Evolutionary conservation across 2,888 invertebrate genomes (phyloP), one percentile per base, ranked within the genome.

Genomic region (Allolobophora icterica): DNA sequence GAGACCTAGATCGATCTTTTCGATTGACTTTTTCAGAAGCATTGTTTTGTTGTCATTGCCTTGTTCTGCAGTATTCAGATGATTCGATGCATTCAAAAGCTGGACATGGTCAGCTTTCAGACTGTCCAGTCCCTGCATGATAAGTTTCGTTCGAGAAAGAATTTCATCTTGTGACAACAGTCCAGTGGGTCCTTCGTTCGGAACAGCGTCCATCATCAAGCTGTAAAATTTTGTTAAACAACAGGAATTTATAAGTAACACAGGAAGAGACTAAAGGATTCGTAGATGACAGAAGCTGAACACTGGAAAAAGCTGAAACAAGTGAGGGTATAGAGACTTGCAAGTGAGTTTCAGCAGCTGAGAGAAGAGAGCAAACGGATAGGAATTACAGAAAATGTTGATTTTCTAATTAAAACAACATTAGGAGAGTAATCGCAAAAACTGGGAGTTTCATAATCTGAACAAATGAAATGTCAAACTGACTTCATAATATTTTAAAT

Each of bases 1-100:
- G 84, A 99, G 96, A 17, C 99, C 99, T 91, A 99, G 96, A 95
- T 99, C 99, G 94, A 99, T 99, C 96, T 98, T 98, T 94, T 99
- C 99, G 92, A 99, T 97, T 95, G 98, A 98, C 96, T 98, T 99
- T 94, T 97, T 97, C 92, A 99, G 97, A 92, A 99, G 97, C 91
- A 97, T 97, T 0, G 97, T 97, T 96, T 98, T 98, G 96, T 97
- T 97, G 92, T 97, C 87, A 38, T 24, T 35, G 35, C 35, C 95
- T 89, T 96, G 95, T 91, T 95, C 95, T 93, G 95, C 95, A 92
- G 95, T 94, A 90, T n/a, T 71, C 87, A 96, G 94, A 30, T 98
- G 97, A 94, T 97, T 97, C 8, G 35, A 35, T 35, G 34, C 87
- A 38, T 87, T 87, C 93, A 99, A 96, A 92, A 99, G 97, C 93